These are phyloP conservation scores for Trissolcus basalis DNA, from an alignment of 1,140 invertebrate genomes.

Conservation along the genomic window DNA sequence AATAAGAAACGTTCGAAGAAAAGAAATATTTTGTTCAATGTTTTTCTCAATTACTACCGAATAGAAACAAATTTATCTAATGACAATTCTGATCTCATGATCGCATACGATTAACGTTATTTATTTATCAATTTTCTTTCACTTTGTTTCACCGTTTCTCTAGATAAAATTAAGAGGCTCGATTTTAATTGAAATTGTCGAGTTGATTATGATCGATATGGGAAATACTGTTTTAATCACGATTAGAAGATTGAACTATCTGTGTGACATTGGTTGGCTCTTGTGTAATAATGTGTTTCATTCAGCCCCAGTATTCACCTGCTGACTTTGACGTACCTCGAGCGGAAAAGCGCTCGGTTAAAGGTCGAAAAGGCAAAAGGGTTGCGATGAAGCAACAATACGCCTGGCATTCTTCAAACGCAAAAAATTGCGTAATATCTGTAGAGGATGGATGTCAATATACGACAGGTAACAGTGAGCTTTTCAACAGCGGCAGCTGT, in stretches of 20 bases:
- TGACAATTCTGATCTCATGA: no score
- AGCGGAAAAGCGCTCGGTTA: slow-evolving; percentile 49
- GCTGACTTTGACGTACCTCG: slow-evolving; percentile 40
- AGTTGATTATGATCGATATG: no score
- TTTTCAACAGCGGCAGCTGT: slow-evolving; percentile 63
- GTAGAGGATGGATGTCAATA: slow-evolving; percentile 69
- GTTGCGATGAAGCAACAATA: slow-evolving; percentile 44
- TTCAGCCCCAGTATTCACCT: slow-evolving; percentile 38
- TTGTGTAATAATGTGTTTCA: slow-evolving; percentile 22
- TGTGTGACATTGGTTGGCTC: slow-evolving; percentile 15
- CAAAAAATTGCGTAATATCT: slow-evolving; percentile 59
- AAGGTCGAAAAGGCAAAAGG: slow-evolving; percentile 50
- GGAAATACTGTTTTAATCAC: no score
- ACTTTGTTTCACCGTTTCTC: no score
- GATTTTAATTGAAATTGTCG: no score
- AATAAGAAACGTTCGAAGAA: no score
- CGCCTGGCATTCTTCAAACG: slow-evolving; percentile 28
- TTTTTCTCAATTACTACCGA: no score
- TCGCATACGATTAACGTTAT: no score
- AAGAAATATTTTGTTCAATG: no score
- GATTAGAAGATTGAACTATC: neutral
- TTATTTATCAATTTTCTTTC: no score
- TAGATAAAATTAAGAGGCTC: no score
- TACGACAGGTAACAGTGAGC: slow-evolving; percentile 60
- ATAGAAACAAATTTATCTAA: no score